Evolutionary conservation across 92 coral and sea anemone species (phyloP).

Genomic region (Chrysogorgia sp.): DNA sequence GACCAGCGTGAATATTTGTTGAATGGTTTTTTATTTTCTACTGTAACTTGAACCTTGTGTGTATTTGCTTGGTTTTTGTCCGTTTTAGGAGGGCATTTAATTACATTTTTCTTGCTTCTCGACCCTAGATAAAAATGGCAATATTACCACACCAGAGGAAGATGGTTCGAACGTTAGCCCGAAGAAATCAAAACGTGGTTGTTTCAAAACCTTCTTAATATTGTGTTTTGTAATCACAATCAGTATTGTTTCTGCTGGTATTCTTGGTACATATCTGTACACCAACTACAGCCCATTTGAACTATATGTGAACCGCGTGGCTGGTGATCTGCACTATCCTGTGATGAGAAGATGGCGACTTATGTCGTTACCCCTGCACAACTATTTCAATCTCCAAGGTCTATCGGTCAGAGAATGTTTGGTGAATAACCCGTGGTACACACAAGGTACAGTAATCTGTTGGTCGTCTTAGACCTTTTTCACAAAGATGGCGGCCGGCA

Average conservation of each 20-base stretch:
- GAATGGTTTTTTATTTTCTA: too few species aligned
- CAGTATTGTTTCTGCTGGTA: neutral
- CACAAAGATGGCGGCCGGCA: too few species aligned
- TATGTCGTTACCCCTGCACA: slow-evolving; percentile 22
- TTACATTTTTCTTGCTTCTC: neutral
- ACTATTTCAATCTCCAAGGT: slow-evolving; percentile 6
- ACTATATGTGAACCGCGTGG: slow-evolving; percentile 15
- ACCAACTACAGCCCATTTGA: slow-evolving; percentile 19
- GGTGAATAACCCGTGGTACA: slow-evolving; percentile 30
- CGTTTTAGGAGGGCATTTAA: neutral
- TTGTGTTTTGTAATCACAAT: slow-evolving; percentile 4
- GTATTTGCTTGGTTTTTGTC: neutral
- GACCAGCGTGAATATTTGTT: too few species aligned
- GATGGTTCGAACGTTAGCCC: neutral
- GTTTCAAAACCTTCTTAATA: neutral
- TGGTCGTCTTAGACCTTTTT: neutral
- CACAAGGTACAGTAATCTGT: slow-evolving; percentile 22
- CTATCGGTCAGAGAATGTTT: slow-evolving; percentile 25
- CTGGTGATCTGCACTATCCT: slow-evolving; percentile 32
- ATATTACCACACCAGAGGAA: neutral
- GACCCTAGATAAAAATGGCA: slow-evolving; percentile 40
- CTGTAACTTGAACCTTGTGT: neutral
- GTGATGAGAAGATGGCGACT: slow-evolving; percentile 42
- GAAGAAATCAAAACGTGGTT: slow-evolving; percentile 9
- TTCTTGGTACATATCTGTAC: neutral